These are phyloP conservation scores for Drosophila lacicola DNA, from an alignment of 2,888 invertebrate species.

Conservation along the genomic window DNA sequence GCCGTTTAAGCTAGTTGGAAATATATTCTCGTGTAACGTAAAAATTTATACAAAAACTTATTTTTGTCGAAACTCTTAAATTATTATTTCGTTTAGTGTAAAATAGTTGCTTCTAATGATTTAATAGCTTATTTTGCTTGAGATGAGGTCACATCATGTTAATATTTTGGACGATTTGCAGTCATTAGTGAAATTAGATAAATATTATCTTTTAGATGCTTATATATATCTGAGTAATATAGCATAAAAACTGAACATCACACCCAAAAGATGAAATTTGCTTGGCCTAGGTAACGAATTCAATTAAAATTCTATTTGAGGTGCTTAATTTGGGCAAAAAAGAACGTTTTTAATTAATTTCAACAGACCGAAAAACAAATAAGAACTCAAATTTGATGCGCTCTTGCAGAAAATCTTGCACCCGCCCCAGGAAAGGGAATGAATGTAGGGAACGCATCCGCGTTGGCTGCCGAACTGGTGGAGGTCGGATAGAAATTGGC, in stretches of 20 bases:
- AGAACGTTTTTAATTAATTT: slow-evolving; percentile 83
- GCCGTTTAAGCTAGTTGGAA: no score
- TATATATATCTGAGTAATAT: slow-evolving; percentile 39
- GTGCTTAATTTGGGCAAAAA: slow-evolving; percentile 74
- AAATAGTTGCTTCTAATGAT: no score
- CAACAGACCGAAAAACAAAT: slow-evolving; percentile 82
- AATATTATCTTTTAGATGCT: slow-evolving; percentile 17
- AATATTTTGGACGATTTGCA: slow-evolving; percentile 26
- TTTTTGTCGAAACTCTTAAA: no score
- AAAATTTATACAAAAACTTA: background rate
- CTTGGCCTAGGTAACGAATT: slow-evolving; percentile 51
- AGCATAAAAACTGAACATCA: slow-evolving; percentile 51
- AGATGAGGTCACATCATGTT: background rate
- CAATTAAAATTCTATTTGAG: slow-evolving; percentile 75
- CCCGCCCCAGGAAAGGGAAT: slow-evolving; percentile 17
- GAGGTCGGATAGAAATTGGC: slow-evolving; percentile 61
- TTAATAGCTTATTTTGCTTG: background rate
- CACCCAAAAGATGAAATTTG: slow-evolving; percentile 39
- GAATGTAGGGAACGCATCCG: slow-evolving; percentile 40
- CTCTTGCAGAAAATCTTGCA: slow-evolving; percentile 71
- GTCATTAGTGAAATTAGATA: slow-evolving; percentile 33
- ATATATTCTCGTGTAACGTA: no score
- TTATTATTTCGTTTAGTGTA: background rate
- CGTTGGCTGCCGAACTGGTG: slow-evolving; percentile 50
- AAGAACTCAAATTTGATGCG: slow-evolving; percentile 57